Percentiles rank a stretch among this genome's conserved stretches.
These are phyloP conservation scores for Drosophila macrospina DNA, from an alignment of 2,888 invertebrate species.

Conservation along the genomic window DNA sequence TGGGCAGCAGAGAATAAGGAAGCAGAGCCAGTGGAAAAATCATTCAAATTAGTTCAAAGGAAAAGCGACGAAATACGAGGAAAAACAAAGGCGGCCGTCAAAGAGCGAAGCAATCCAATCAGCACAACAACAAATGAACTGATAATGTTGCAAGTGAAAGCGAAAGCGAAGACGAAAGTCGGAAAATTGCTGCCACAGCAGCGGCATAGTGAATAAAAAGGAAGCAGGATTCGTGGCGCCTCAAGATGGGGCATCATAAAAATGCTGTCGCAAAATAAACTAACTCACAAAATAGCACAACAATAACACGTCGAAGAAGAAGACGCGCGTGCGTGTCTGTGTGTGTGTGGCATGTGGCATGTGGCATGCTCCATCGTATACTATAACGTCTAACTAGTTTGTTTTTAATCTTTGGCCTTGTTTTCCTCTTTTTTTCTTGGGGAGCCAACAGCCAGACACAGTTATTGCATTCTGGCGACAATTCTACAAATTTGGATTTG, in stretches of 20 bases:
- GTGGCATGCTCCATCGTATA: conserved; percentile 1
- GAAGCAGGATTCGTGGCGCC: conserved; percentile 77
- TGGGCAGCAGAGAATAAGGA: conserved; percentile 6
- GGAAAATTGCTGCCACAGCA: conserved; percentile 48
- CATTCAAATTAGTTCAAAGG: conserved; percentile 68
- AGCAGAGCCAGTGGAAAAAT: conserved; percentile 53
- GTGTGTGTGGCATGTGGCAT: conserved; percentile 10
- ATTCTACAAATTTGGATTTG: conserved; percentile 25
- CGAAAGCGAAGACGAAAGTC: conserved; percentile 31
- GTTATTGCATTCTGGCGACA: conserved; percentile 78
- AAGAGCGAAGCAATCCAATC: conserved; percentile 64
- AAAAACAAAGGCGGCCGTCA: conserved; percentile 56
- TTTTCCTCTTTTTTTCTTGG: conserved; percentile 37
- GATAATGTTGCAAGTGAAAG: conserved; percentile 73
- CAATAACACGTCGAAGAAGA: conserved; percentile 23
- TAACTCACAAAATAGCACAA: conserved; percentile 53
- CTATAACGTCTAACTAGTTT: conserved; percentile 45
- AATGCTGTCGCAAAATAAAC: conserved; percentile 58
- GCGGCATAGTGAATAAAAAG: conserved; percentile 46
- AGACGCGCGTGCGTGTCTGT: background rate
- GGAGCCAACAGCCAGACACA: conserved; percentile 54
- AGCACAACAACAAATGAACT: conserved; percentile 45
- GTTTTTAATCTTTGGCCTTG: conserved; percentile 77
- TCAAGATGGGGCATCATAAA: conserved; percentile 69
- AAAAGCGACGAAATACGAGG: conserved; percentile 57